Evolutionary conservation across 2,888 invertebrate genomes (phyloP), one percentile per base, ranked within the genome.

Genomic region (Marronus borbonicus): DNA sequence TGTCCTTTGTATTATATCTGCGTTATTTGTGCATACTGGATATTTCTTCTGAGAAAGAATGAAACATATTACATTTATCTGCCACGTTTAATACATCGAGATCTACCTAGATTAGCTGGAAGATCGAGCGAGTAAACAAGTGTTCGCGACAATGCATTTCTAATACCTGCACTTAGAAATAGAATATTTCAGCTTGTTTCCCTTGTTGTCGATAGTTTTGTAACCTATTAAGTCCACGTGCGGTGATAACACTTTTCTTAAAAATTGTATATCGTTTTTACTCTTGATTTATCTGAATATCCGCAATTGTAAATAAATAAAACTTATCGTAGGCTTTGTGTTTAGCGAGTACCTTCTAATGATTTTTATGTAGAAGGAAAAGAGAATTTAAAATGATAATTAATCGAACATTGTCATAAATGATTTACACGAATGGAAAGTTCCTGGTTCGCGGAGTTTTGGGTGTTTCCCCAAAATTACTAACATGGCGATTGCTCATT

Each of bases 181-280:
- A 55, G n/a, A 64, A 64, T 28, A 24, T 17, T 69, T 69, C 28
- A 69, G n/a, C 10, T 50, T 55, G 28, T 36, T 70, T 70, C 36
- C 36, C 55, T 52, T 70, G 70, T 52, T 70, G 28, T 31, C 14
- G 65, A n/a, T n/a, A 17, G 12, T 65, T 65, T 14, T 65, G 17
- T 39, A n/a, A 39, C 65, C 65, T 65, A 65, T 39, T 65, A 39
- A 36, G n/a, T 65, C 36, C 65, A 65, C 65, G 65, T 65, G 65
- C 65, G 17, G 17, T 17, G 65, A 65, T 65, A 65, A 65, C 65
- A 7, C 7, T 65, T 65, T 65, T 65, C 44, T 24, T 24, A 24
- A 24, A 24, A n/a, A 36, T 17, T 39, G 10, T 5, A n/a, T 10
- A 36, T 65, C 36, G 39, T 39, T 17, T 65, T 44, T 65, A 31